phyloP scores from a whole-genome alignment of 2,888 invertebrate species.

The Monopis laevigella region DNA sequence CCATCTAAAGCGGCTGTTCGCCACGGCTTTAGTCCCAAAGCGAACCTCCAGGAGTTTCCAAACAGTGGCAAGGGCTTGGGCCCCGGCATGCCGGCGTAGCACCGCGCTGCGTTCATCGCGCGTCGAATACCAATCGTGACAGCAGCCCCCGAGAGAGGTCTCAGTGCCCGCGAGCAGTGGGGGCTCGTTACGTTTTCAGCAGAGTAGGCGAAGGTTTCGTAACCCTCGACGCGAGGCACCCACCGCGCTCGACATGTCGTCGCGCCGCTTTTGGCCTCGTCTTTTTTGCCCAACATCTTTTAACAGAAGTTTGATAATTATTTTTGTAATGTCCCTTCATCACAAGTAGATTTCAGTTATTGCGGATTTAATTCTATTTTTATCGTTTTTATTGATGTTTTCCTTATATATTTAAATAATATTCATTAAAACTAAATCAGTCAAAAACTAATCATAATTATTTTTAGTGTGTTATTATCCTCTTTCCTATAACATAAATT shows the following conservation, averaged over 20 bases:
- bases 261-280: too few relatives aligned
- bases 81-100: constrained; percentile 77
- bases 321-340: too few relatives aligned
- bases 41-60: constrained; percentile 85
- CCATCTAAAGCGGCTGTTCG: constrained; percentile 63
- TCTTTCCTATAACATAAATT: neutral
- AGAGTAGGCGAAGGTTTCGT: constrained; percentile 11
- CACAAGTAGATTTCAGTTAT: too few relatives aligned
- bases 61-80: constrained; percentile 77
- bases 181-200: constrained; percentile 49
- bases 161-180: constrained; percentile 30
- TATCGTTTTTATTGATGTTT: too few relatives aligned
- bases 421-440: too few relatives aligned
- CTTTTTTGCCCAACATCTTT: too few relatives aligned
- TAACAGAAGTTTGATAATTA: too few relatives aligned
- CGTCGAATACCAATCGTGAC: constrained; percentile 34
- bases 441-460: too few relatives aligned
- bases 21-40: constrained; percentile 61
- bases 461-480: too few relatives aligned
- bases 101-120: constrained; percentile 52
- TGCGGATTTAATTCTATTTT: too few relatives aligned
- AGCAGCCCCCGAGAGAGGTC: constrained; percentile 30
- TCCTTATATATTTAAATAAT: too few relatives aligned
- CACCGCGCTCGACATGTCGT: too few relatives aligned
- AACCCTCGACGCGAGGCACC: neutral